Base-by-base conservation (phyloP, 2,888 invertebrate species). In the Cryptophagus acutangulus region DNA sequence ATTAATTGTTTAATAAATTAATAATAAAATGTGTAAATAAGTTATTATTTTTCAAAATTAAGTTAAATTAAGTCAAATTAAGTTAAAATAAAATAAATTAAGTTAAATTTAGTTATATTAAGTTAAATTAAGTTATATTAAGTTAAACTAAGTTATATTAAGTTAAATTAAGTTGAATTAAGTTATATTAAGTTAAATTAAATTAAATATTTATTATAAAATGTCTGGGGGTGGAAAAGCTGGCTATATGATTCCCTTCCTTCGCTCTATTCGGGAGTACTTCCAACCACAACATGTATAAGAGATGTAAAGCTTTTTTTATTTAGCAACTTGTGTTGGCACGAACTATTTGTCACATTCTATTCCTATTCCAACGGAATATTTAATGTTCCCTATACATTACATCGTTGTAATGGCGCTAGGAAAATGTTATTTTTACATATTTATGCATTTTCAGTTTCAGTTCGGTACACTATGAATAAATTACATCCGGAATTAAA, bases 291-390 rank as follows among this genome's bases (percentile, higher is more conserved):
- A 39, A 53, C 53, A 58, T 58, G 54, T 51, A 58, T 55, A 58
- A 58, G 55, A 54, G 48, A 56, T 55, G 49, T 43, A 38, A 40
- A 20, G 45, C 46, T 53, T 55, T 55, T n/a, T 55, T 58, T 58
- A 58, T 58, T 57, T 54, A 57, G 51, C 53, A 54, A 50, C 54
- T 53, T 44, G 54, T 50, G 54, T 51, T 51, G 54, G 54, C 51
- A 49, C 46, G 54, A 54, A 57, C 55, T 58, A 59, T 60, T 60
- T 60, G 58, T 58, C 57, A 57, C 55, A 56, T 55, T 53, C 57
- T 53, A 53, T 58, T 54, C 52, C 49, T 43, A 39, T n/a, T n/a
- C n/a, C n/a, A n/a, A n/a, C 33, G 48, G 56, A 57, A 58, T 58
- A 57, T 56, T 52, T 57, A 58, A 60, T 57, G 54, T 45, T 17